Base-by-base conservation (phyloP, 2,797 vertebrate genomes). In the Podargus strigoides region DNA sequence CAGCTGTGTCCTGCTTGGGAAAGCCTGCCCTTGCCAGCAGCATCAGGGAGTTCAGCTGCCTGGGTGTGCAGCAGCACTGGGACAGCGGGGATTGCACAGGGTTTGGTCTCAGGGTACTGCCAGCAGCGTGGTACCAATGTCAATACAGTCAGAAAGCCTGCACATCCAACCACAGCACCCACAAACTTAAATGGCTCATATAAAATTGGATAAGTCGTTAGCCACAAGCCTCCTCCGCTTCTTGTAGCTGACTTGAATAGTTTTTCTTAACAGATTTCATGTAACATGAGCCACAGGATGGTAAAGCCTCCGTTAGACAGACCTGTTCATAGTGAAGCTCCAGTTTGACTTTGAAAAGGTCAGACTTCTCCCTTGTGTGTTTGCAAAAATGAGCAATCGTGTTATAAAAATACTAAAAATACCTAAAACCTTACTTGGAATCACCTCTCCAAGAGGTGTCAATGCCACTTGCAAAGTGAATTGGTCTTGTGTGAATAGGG, bases 281-380 rank as follows among this genome's bases (percentile, higher is more conserved):
- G 18, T 41, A 50, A 73, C 34, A 37, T 32, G 50, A 93, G 58
- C 62, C 66, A 58, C 6, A 6, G 34, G 56, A 46, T 52, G n/a
- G 66, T 36, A 93, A 94, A 87, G 42, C 50, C 62, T 46, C 76
- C 76, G 22, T 83, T 85, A 95, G 89, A 50, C 73, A 87, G 58
- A 78, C 41, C 32, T 22, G 22, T 41, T 92, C 72, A 19, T 12
- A 68, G 56, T 6, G 30, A 77, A 92, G 55, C 78, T 89, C 76
- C 80, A 74, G 59, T 68, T 91, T 12, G 4, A 63, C 89, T 92
- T 89, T 68, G 76, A 87, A 94, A 95, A 94, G 87, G 94, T 94
- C 95, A 96, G 64, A 39, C 37, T 91, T 94, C 39, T 89, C 69
- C 58, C 72, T 87, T 34, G 30, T 30, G 76, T 58, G 30, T 78